Base-by-base conservation (phyloP, 2,797 vertebrate genomes). In the Mormyrops attenuatus region DNA sequence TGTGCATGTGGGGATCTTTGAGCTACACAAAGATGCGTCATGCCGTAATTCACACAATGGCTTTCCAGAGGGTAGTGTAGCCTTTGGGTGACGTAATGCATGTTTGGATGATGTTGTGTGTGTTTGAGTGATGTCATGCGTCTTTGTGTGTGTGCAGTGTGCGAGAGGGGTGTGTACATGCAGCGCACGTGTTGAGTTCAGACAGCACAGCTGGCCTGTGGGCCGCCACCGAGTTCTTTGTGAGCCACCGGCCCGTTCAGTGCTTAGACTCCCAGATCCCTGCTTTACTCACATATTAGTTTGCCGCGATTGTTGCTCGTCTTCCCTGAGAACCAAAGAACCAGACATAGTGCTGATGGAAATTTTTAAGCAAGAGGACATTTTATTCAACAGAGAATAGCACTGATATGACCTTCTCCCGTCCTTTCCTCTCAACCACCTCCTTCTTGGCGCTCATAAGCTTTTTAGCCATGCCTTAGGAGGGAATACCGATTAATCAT, bases 301-400 rank as follows among this genome's bases (percentile, higher is more conserved):
- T 85, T 26, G 20, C 22, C 20, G 6, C 44, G 34, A 22, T 55
- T 66, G 15, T 41, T 50, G 17, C 34, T 50, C 5, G 38, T 86
- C 85, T 44, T 73, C 9, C 52, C 44, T 22, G 3, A 53, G 26
- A 80, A 85, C 30, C 22, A 69, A 90, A 84, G 69, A 57, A 92
- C 82, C 90, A 50, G 73, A 26, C 84, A 53, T 22, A 66, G 41
- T 41, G 50, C 34, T 26, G 6, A 38, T 22, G 30, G 60, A 20
- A 77, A 38, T 55, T 89, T 87, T 87, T 80, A 87, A 73, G 50
- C 90, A 93, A 93, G 87, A 49, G 93, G 90, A 92, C 89, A 90
- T 93, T 95, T 96, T 96, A 96, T 96, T 96, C 92, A 91, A 94
- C 93, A 93, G 91, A 88, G 92, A 93, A 91, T 92, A 95, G 41